These are phyloP conservation scores for Sesamia inferens DNA, from an alignment of 2,888 invertebrate species.

Conservation along the genomic window DNA sequence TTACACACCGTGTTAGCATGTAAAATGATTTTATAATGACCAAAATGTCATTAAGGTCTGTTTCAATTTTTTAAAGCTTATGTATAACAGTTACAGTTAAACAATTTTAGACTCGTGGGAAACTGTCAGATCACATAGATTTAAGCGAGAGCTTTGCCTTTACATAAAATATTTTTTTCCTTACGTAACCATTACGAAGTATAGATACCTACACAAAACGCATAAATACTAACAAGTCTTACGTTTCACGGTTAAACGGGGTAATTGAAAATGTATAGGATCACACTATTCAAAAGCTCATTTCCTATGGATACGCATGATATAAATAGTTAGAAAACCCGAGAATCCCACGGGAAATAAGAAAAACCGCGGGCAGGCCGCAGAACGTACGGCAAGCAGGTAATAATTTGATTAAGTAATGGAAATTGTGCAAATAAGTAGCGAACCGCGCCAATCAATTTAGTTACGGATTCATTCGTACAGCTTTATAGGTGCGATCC, in stretches of 20 bases:
- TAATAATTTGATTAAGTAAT: constrained; percentile 66
- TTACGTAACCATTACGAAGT: no score
- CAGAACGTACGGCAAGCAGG: constrained; percentile 61
- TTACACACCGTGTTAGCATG: background rate
- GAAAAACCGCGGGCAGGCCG: constrained; percentile 56
- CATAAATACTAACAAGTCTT: background rate
- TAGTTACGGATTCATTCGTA: constrained; percentile 46
- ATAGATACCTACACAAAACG: background rate
- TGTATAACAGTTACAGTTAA: background rate
- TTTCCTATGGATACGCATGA: constrained; percentile 48
- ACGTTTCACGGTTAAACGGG: background rate
- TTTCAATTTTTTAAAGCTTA: background rate
- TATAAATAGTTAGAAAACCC: constrained; percentile 50
- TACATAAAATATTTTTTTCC: background rate
- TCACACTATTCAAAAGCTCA: constrained; percentile 40
- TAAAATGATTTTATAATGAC: constrained; percentile 31
- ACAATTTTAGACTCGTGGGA: constrained; percentile 4
- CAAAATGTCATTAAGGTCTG: background rate
- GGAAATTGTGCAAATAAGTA: constrained; percentile 63
- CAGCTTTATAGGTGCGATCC: constrained; percentile 47
- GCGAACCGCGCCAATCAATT: constrained; percentile 53
- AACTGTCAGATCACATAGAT: background rate
- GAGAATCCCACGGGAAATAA: constrained; percentile 66
- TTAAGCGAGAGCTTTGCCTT: background rate
- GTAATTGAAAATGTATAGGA: constrained; percentile 34